Base-by-base conservation (phyloP, 2,113 vertebrate species). In the Lucifuga dentata region DNA sequence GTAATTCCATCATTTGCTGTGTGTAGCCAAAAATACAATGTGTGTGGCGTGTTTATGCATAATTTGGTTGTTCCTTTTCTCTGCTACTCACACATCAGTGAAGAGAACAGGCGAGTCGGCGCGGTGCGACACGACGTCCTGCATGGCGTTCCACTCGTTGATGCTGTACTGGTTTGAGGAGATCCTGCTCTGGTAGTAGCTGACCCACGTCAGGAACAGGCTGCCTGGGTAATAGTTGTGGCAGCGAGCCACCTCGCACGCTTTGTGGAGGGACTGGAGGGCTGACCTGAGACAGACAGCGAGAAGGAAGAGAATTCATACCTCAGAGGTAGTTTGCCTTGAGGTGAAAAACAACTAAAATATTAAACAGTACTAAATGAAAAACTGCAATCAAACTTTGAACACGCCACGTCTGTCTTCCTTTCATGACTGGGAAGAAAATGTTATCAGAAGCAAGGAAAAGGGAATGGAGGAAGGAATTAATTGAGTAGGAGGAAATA, bases 81-180 rank as follows among this genome's bases (percentile, higher is more conserved):
- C 20, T 10, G 44, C 16, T 50, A 95, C 98, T 97, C 88, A 99
- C 98, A 97, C 88, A 39, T 97, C 95, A 0, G 96, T 95, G 91
- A 98, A 98, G 84, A 98, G 95, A 39, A 96, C 92, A 0, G 98
- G 97, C 0, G 98, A 98, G 79, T 97, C 96, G 0, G 97, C 94
- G 3, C 97, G 96, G 83, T 97, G 95, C 19, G 98, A 98, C 89
- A 98, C 96, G 10, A 99, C 95, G 55, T 99, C 98, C 57, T 96
- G 95, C 97, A 99, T 98, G 71, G 96, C 95, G 8, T 98, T 98
- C 98, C 98, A 99, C 73, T 99, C 97, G 0, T 99, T 99, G 90
- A 99, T 93, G 4, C 95, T 98, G 0, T 92, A 88, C 81, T 98
- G 98, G 88, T 96, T 96, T 0, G 98, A 99, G 76, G 95, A 94